Percentiles rank a stretch among this genome's conserved stretches.
Evolutionary conservation across 2,797 vertebrate genomes (phyloP).

Genomic region (Manis javanica): DNA sequence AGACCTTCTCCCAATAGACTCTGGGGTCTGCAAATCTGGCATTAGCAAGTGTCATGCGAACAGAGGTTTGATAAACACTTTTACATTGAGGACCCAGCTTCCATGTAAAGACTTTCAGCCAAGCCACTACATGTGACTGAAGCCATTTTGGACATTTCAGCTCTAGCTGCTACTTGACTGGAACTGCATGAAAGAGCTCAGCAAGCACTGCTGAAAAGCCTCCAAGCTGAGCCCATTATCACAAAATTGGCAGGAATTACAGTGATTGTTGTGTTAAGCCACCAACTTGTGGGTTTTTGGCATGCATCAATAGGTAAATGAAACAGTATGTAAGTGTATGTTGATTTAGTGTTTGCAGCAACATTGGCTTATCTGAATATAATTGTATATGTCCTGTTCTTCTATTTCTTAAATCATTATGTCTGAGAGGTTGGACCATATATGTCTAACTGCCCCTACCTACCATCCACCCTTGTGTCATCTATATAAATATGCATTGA

Average conservation of each 20-base stretch:
- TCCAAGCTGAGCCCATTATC: background rate
- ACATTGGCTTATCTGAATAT: background rate
- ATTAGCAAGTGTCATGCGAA: background rate
- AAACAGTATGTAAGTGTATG: background rate
- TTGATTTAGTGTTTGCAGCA: background rate
- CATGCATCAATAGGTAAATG: background rate
- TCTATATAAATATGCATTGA: background rate
- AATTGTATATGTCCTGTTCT: background rate
- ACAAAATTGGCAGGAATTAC: background rate
- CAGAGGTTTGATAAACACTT: background rate
- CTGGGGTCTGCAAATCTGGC: background rate
- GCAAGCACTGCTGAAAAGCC: background rate
- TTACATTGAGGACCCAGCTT: background rate
- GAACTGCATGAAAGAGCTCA: background rate
- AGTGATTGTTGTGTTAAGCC: background rate
- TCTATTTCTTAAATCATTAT: background rate
- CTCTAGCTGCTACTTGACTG: background rate
- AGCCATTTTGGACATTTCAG: background rate
- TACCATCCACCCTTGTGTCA: background rate
- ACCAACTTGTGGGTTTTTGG: background rate
- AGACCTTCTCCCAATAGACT: background rate
- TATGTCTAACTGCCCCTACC: background rate
- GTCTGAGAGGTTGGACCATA: background rate
- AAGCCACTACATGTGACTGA: background rate
- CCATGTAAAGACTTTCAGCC: background rate